A percentile compares a stretch with the other conserved stretches of the same genome.
phyloP scores from a whole-genome alignment of 1,140 invertebrate species.

The Thaumetopoea pityocampa region DNA sequence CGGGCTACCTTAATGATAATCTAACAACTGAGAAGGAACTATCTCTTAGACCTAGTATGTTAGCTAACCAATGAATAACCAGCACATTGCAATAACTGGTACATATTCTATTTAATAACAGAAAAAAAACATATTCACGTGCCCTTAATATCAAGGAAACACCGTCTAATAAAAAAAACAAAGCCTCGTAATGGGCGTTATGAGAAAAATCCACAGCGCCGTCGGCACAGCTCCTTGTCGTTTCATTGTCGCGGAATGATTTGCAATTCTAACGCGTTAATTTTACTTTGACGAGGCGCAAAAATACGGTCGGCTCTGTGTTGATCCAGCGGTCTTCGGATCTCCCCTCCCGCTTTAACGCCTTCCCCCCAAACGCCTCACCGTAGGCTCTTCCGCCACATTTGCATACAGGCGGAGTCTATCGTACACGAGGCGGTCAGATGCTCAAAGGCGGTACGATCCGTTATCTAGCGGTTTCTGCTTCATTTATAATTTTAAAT shows the following conservation, averaged over 20 bases:
- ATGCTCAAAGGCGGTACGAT: slow-evolving; percentile 43
- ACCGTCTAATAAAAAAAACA: slow-evolving; percentile 37
- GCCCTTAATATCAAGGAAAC: slow-evolving; percentile 36
- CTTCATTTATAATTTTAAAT: slow-evolving; percentile 7
- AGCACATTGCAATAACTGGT: slow-evolving; percentile 27
- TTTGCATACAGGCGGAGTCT: slow-evolving; percentile 63
- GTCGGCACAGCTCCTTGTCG: slow-evolving; percentile 45
- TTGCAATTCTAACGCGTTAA: slow-evolving; percentile 71
- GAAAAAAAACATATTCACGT: slow-evolving; percentile 40
- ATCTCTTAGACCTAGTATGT: neutral
- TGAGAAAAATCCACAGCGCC: slow-evolving; percentile 62
- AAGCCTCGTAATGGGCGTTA: slow-evolving; percentile 45
- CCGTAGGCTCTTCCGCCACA: slow-evolving; percentile 40
- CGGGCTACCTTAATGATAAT: too few species aligned
- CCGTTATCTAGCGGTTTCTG: slow-evolving; percentile 15
- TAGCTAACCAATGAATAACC: slow-evolving; percentile 14
- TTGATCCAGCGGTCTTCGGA: slow-evolving; percentile 36
- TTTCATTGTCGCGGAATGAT: slow-evolving; percentile 63
- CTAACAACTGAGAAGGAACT: too few species aligned
- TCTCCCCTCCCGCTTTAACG: slow-evolving; percentile 11
- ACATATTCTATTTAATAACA: slow-evolving; percentile 28
- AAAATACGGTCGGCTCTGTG: slow-evolving; percentile 57
- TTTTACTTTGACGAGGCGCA: slow-evolving; percentile 69
- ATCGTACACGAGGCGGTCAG: slow-evolving; percentile 46
- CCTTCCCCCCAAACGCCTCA: slow-evolving; percentile 16